Evolutionary conservation across 2,888 invertebrate genomes (phyloP).

Genomic region (Palloptera scutellata): DNA sequence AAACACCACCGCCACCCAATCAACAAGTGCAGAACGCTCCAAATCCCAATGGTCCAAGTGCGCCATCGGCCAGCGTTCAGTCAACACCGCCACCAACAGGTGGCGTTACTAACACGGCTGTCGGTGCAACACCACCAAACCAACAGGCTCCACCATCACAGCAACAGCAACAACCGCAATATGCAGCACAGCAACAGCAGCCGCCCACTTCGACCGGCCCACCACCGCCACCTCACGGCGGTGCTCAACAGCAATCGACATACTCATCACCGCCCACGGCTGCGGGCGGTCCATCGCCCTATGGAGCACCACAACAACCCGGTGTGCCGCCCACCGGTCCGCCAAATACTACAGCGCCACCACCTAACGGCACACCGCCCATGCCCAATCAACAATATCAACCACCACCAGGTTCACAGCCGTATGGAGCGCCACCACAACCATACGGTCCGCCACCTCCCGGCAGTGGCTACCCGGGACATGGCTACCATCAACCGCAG

Average conservation of each 20-base stretch:
- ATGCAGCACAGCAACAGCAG: constrained; percentile 40
- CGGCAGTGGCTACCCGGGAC: constrained; percentile 68
- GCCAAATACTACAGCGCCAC: constrained; percentile 60
- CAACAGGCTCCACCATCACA: constrained; percentile 42
- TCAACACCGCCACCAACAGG: constrained; percentile 51
- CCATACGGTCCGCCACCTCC: constrained; percentile 61
- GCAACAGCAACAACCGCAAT: constrained; percentile 39
- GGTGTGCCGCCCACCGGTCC: constrained; percentile 53
- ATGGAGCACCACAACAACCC: constrained; percentile 48
- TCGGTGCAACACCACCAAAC: constrained; percentile 43
- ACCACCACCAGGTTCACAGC: constrained; percentile 60
- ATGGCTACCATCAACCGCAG: constrained; percentile 66
- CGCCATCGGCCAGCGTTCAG: constrained; percentile 44
- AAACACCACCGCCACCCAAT: constrained; percentile 56
- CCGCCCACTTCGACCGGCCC: constrained; percentile 58
- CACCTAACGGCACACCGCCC: constrained; percentile 60
- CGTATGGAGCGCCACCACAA: constrained; percentile 61
- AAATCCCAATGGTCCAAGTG: constrained; percentile 55
- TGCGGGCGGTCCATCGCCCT: constrained; percentile 48
- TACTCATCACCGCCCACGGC: constrained; percentile 58
- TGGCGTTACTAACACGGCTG: constrained; percentile 36
- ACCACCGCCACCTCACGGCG: constrained; percentile 43
- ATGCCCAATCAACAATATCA: constrained; percentile 57
- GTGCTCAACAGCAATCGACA: constrained; percentile 53
- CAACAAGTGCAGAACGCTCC: constrained; percentile 54